phyloP scores from a whole-genome alignment of 2,888 invertebrate species.

The Chorisops tibialis region DNA sequence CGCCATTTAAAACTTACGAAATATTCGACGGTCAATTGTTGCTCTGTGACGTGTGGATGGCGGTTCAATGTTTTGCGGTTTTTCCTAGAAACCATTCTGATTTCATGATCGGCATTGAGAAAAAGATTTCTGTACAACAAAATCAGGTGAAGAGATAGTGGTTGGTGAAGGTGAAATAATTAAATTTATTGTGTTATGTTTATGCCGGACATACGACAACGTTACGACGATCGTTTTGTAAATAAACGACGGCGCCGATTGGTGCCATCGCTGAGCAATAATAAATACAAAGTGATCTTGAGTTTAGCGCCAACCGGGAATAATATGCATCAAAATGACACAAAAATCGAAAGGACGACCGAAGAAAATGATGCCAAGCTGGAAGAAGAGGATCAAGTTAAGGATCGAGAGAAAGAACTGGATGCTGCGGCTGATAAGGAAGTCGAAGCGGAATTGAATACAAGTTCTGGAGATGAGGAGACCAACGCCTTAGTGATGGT shows the following conservation, averaged over 20 bases:
- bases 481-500: constrained; percentile 39
- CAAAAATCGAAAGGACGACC: constrained; percentile 38
- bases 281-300: too few species aligned
- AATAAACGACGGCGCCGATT: constrained; percentile 8
- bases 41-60: constrained; percentile 2
- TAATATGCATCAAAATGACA: constrained; percentile 42
- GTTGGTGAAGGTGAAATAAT: constrained; percentile 6
- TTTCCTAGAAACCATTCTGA: constrained; percentile 23
- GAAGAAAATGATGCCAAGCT: constrained; percentile 38
- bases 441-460: constrained; percentile 26
- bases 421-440: neutral
- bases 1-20: too few species aligned
- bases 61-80: constrained; percentile 19
- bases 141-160: constrained; percentile 6
- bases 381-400: constrained; percentile 38
- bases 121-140: neutral
- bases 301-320: neutral
- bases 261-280: too few species aligned
- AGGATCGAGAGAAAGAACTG: constrained; percentile 18
- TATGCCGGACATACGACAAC: neutral
- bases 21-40: too few species aligned
- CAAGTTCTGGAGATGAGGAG: constrained; percentile 29
- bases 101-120: constrained; percentile 15
- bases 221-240: neutral
- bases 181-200: neutral